A percentile compares a stretch with the other conserved stretches of the same genome.
Evolutionary conservation across 2,113 vertebrate genomes (phyloP).

Genomic region (Sturnus vulgaris): DNA sequence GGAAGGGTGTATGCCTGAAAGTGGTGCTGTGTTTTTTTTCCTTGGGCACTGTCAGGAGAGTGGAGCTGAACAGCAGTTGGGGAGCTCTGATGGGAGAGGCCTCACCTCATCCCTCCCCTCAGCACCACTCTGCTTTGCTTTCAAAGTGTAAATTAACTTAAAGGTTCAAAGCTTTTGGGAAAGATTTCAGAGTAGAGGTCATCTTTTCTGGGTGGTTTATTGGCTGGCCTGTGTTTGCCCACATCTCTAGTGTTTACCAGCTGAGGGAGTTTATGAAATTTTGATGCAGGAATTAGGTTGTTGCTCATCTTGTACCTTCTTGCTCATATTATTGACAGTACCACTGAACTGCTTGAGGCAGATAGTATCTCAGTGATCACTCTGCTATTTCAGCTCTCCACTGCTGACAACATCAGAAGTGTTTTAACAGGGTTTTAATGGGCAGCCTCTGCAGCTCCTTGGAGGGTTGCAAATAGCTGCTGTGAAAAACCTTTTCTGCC

Average conservation of each 20-base stretch:
- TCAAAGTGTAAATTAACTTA: conserved; percentile 18
- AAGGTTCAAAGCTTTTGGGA: conserved; percentile 68
- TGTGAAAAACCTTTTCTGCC: conserved; percentile 75
- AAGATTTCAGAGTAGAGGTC: conserved; percentile 69
- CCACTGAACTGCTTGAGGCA: conserved; percentile 81
- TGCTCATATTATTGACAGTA: conserved; percentile 97
- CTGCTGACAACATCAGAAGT: conserved; percentile 97
- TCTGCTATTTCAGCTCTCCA: conserved; percentile 77
- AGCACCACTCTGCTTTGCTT: neutral
- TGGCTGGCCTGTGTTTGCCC: conserved; percentile 70
- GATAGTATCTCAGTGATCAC: conserved; percentile 80
- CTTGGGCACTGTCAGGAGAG: neutral
- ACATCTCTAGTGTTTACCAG: conserved; percentile 48
- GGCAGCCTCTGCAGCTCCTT: conserved; percentile 85
- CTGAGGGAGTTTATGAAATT: conserved; percentile 87
- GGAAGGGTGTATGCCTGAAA: fast-evolving
- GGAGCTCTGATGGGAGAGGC: neutral
- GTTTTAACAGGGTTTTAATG: conserved; percentile 99
- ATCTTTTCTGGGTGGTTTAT: conserved; percentile 56
- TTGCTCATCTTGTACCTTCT: conserved; percentile 94
- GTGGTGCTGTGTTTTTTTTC: neutral
- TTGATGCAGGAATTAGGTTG: conserved; percentile 97
- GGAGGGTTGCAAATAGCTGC: conserved; percentile 92
- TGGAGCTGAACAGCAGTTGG: neutral
- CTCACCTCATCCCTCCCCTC: neutral